Evolutionary conservation across 2,888 invertebrate genomes (phyloP), one percentile per base, ranked within the genome.

Genomic region (Siphlonurus alternatus): DNA sequence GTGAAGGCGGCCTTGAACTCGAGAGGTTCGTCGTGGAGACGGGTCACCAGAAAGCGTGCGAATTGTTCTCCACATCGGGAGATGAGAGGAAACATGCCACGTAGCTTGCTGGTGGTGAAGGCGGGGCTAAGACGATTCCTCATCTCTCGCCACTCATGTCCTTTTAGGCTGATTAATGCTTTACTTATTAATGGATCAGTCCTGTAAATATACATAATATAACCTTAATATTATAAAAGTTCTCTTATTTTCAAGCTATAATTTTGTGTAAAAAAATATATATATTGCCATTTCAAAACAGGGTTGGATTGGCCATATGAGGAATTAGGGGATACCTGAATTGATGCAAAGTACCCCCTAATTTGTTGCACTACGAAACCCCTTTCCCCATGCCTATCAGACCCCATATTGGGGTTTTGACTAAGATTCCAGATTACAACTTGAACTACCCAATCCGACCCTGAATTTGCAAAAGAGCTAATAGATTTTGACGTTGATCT

Each of bases 41-140:
- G n/a, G 1, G 19, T 62, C 7, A 59, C 51, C 18, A 59, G 61
- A 25, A 60, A 61, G 0, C 53, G 38, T 25, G 63, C 53, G 53
- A 56, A 54, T 65, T 80, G 77, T 18, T 77, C 73, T 0, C 81
- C 82, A 64, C 83, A 81, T 53, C 79, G 75, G 56, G 81, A 77
- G 7, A 86, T 79, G 0, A 82, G 78, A 0, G 76, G 76, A 69
- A 83, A 85, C 82, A 86, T 84, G 1, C 74, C 78, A 72, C 83
- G 86, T 59, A 87, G 73, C 73, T 86, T 87, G 7, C 82, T 83
- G 0, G 85, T 79, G 0, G 86, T 81, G 71, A 86, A 88, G 0
- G 83, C 80, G 0, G 86, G 84, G 0, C 86, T 80, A 69, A 87
- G 74, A 69, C 84, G 84, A 0, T 78, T 69, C n/a, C 87, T 77